Conservation (phyloP, 1,140 invertebrate species). For the Drosophila murphyi region DNA sequence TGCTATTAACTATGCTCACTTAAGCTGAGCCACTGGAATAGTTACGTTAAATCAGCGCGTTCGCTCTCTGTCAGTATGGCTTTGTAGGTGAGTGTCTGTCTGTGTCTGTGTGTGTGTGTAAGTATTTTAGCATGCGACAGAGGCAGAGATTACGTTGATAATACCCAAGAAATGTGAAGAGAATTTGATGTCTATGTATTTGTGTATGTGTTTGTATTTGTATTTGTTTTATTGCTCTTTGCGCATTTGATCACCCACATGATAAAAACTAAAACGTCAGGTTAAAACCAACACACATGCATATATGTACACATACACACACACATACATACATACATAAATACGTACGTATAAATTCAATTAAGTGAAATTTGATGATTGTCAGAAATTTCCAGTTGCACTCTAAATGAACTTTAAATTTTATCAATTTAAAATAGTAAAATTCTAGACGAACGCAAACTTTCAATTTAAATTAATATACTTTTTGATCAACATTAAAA, state of each 20-base stretch:
- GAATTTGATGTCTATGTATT: conserved; percentile 17
- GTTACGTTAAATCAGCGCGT: conserved; percentile 80
- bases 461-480: background rate
- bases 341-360: conserved; percentile 55
- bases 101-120: conserved; percentile 32
- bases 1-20: conserved; percentile 72
- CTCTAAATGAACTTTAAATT: conserved; percentile 39
- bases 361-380: conserved; percentile 60
- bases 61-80: conserved; percentile 16
- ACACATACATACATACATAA: conserved; percentile 33
- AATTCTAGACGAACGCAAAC: too few species aligned
- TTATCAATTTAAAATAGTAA: conserved; percentile 27
- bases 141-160: conserved; percentile 43
- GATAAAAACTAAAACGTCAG: conserved; percentile 61
- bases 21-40: conserved; percentile 61
- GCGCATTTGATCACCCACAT: conserved; percentile 71
- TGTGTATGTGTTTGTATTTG: background rate
- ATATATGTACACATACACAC: background rate
- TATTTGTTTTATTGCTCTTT: conserved; percentile 67
- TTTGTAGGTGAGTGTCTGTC: conserved; percentile 22
- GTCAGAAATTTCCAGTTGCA: conserved; percentile 34
- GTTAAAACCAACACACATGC: conserved; percentile 31
- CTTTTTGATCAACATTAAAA: background rate
- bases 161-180: conserved; percentile 43
- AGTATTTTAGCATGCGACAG: conserved; percentile 39